phyloP scores from a whole-genome alignment of 2,797 vertebrate species.

The Melanotaenia nigrans region DNA sequence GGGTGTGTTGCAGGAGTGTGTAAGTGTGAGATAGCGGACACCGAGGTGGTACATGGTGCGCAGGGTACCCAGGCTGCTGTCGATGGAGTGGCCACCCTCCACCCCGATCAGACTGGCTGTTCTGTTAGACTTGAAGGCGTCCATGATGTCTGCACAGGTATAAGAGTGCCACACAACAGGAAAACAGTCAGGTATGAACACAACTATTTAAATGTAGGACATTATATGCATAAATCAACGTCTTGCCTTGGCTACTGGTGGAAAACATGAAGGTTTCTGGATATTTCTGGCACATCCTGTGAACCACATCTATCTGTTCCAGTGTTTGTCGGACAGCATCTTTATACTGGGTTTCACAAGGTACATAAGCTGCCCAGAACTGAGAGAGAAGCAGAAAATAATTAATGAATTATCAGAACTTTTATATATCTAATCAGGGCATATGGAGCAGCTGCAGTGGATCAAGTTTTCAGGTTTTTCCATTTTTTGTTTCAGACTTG shows the following conservation, averaged over 20 bases:
- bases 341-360: constrained; percentile 90
- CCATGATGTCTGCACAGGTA: constrained; percentile 74
- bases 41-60: constrained; percentile 90
- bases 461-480: not conserved
- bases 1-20: constrained; percentile 96
- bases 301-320: constrained; percentile 94
- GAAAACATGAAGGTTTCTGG: constrained; percentile 79
- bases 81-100: constrained; percentile 94
- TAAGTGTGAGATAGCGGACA: constrained; percentile 93
- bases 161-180: not conserved
- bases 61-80: constrained; percentile 91
- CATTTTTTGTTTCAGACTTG: not conserved
- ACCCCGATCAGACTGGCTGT: constrained; percentile 93
- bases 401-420: not conserved
- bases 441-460: not conserved
- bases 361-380: constrained; percentile 93
- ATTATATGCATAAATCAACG: not conserved
- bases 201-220: not conserved
- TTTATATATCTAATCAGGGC: not conserved
- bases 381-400: constrained; percentile 57
- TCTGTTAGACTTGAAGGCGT: constrained; percentile 73
- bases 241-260: constrained; percentile 75
- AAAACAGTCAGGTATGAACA: not conserved
- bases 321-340: constrained; percentile 89
- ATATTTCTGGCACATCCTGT: constrained; percentile 90